phyloP scores from a whole-genome alignment of 2,888 invertebrate genomes.

The Pammene fasciana region DNA sequence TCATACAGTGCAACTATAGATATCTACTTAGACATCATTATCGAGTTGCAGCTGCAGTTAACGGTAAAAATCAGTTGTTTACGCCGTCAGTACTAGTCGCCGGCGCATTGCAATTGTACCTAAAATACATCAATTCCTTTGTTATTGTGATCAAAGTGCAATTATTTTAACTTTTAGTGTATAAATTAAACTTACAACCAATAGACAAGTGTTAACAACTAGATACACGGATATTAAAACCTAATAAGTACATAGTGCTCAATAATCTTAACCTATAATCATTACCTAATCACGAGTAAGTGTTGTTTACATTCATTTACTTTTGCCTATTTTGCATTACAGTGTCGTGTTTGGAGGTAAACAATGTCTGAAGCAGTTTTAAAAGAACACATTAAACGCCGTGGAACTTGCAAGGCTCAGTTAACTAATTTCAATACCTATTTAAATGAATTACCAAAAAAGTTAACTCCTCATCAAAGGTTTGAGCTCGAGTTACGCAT shows the following conservation, averaged over 20 bases:
- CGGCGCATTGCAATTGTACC: no score
- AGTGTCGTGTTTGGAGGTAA: background rate
- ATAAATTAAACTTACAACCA: background rate
- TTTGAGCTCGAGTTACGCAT: constrained; percentile 16
- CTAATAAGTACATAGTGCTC: background rate
- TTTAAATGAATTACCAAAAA: constrained; percentile 4
- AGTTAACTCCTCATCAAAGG: constrained; percentile 10
- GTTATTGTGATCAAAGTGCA: background rate
- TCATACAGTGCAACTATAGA: no score
- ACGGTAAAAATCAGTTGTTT: no score
- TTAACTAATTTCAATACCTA: constrained; percentile 23
- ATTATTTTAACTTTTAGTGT: background rate
- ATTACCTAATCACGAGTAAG: no score
- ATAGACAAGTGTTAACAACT: no score
- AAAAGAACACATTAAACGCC: background rate
- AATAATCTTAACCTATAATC: background rate
- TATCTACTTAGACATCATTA: no score
- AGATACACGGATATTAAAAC: background rate
- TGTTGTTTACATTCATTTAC: no score
- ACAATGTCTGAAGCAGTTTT: background rate
- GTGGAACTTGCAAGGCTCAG: constrained; percentile 21
- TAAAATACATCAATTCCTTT: no score
- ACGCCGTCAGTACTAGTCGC: no score
- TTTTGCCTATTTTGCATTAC: background rate
- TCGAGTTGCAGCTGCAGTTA: no score